Evolutionary conservation across 2,113 vertebrate genomes (phyloP), one percentile per base, ranked within the genome.

Genomic region (Ochotona curzoniae): DNA sequence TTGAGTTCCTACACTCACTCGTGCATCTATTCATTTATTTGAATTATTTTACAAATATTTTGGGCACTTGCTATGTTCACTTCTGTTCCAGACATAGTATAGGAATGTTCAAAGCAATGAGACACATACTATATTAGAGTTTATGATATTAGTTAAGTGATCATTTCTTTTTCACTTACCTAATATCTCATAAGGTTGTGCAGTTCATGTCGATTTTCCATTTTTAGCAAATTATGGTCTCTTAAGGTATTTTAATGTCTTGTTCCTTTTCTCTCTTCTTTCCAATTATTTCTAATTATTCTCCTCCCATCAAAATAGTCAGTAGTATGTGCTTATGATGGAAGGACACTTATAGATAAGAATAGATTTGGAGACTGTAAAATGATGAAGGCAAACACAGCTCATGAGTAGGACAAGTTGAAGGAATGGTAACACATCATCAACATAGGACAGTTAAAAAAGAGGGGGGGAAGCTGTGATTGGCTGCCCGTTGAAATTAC

Each of bases 21-120:
- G 44, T 25, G 38, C 73, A 51, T 87, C 63, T 12, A 51, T 67
- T 83, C 5, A 54, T 88, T 75, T 70, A 75, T 60, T 93, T 64
- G 64, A 73, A 28, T 78, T 86, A 60, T 18, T 87, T 90, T 32
- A 82, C 28, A 91, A 79, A 61, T 60, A 60, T 71, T 93, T 89
- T 92, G 28, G 78, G n/a, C 8, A 13, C 44, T 78, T 61, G 9
- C 18, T 78, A 57, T 66, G 49, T 85, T 69, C 7, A 83, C 47
- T 12, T 83, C 17, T 81, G 30, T 61, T 63, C 32, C 75, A 66
- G 47, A 60, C n/a, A 81, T n/a, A 38, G 66, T 63, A 21, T 3
- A 44, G 7, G 28, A 76, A 87, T 84, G 51, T 78, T 54, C 1
- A 61, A 83, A 60, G 23, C 3, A 32, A 26, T 12, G 51, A 18